A percentile compares a stretch with the other conserved stretches of the same genome.
phyloP scores from a whole-genome alignment of 2,888 invertebrate genomes.

The Stenodera caucasica region DNA sequence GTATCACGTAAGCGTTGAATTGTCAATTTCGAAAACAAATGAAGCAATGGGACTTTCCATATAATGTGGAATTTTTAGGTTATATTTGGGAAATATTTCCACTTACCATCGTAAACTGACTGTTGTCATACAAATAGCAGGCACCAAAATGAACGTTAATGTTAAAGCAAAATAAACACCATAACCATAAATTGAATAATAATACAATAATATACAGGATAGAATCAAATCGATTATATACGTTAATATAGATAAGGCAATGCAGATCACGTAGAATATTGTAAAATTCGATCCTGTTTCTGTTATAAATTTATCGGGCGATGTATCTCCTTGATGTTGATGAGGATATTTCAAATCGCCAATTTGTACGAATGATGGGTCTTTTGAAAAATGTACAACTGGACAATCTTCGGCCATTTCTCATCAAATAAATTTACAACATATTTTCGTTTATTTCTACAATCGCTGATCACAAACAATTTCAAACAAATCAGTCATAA shows the following conservation, averaged over 20 bases:
- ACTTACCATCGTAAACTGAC: conserved; percentile 59
- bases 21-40: too few relatives aligned
- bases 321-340: conserved; percentile 33
- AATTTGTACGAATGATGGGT: conserved; percentile 52
- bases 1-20: too few relatives aligned
- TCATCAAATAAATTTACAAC: not conserved
- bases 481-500: too few relatives aligned
- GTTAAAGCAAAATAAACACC: conserved; percentile 58
- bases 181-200: conserved; percentile 52
- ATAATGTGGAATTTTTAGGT: too few relatives aligned
- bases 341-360: conserved; percentile 48
- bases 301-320: conserved; percentile 46
- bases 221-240: conserved; percentile 55
- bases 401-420: conserved; percentile 54
- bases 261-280: conserved; percentile 53
- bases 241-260: conserved; percentile 55
- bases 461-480: too few relatives aligned
- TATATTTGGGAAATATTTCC: too few relatives aligned
- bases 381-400: conserved; percentile 55
- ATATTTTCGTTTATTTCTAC: not conserved
- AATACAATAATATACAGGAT: conserved; percentile 54
- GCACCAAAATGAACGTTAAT: conserved; percentile 57
- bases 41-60: too few relatives aligned
- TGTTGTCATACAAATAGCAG: conserved; percentile 58
- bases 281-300: conserved; percentile 50